Evolutionary conservation across 2,797 vertebrate species (phyloP).

Genomic region (Catharus ustulatus): DNA sequence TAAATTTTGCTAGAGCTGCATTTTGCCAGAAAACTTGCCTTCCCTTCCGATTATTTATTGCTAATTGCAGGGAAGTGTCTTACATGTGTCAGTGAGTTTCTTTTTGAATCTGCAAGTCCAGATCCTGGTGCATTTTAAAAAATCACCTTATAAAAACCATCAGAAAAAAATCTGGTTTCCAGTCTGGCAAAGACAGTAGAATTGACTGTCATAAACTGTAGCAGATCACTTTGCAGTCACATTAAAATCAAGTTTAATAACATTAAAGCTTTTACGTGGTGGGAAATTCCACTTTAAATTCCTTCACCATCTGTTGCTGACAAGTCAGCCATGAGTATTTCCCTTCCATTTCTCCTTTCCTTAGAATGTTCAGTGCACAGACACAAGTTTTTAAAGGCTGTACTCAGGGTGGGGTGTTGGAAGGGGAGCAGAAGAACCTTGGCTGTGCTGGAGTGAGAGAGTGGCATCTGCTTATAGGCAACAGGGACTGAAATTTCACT

Average conservation of each 20-base stretch:
- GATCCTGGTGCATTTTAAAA: not conserved
- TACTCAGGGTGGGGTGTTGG: not conserved
- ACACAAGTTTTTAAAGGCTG: not conserved
- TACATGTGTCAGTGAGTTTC: not conserved
- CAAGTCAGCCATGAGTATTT: not conserved
- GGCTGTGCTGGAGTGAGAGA: not conserved
- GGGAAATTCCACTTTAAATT: constrained; percentile 43
- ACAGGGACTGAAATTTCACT: not conserved
- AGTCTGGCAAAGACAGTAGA: not conserved
- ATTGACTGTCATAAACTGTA: constrained; percentile 4
- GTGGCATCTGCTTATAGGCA: not conserved
- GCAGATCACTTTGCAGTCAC: not conserved
- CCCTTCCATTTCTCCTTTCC: not conserved
- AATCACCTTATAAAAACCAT: not conserved
- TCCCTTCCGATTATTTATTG: not conserved
- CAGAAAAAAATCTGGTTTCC: not conserved
- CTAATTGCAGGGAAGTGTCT: not conserved
- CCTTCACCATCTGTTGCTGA: constrained; percentile 19
- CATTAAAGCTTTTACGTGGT: not conserved
- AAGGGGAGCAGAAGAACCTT: not conserved
- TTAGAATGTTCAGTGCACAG: not conserved
- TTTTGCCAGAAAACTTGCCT: constrained; percentile 4
- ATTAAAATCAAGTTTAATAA: constrained; percentile 32
- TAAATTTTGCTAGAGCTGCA: not conserved
- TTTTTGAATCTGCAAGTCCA: not conserved